Evolutionary conservation across 37 sponge, comb jelly and placozoan species (phyloP).

Genomic region (Theonella swinhoei): DNA sequence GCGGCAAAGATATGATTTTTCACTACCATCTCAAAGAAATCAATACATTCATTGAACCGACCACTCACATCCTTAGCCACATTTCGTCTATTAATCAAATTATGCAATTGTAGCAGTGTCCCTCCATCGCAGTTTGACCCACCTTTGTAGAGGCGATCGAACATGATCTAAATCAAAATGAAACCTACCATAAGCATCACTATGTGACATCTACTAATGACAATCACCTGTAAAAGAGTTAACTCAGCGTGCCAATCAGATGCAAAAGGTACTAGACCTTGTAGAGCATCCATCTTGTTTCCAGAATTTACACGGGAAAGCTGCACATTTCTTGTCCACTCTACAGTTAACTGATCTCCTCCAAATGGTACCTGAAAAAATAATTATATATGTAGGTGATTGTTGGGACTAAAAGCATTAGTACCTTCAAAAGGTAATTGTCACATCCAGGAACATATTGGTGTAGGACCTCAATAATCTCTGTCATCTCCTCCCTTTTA

Average conservation of each 20-base stretch:
- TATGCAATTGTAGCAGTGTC: conserved; percentile 27
- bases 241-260: conserved; percentile 41
- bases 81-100: conserved; percentile 43
- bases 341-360: conserved; percentile 39
- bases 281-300: conserved; percentile 3
- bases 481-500: conserved; percentile 17
- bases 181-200: too few species aligned
- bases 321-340: background rate
- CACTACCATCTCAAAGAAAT: conserved; percentile 33
- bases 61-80: conserved; percentile 1
- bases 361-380: conserved; percentile 1
- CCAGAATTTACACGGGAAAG: background rate
- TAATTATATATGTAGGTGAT: background rate
- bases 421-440: background rate
- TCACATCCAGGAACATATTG: conserved; percentile 6
- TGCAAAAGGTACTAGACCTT: background rate
- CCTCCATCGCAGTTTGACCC: conserved; percentile 26
- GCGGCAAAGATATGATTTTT: conserved; percentile 22
- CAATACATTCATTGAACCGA: conserved; percentile 26
- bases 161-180: conserved; percentile 22
- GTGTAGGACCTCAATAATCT: conserved; percentile 11
- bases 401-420: background rate
- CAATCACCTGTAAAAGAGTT: conserved; percentile 17
- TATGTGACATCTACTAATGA: too few species aligned
- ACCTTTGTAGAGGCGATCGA: conserved; percentile 25